Evolutionary conservation across 2,888 invertebrate species (phyloP).

Genomic region (Tinea trinotella): DNA sequence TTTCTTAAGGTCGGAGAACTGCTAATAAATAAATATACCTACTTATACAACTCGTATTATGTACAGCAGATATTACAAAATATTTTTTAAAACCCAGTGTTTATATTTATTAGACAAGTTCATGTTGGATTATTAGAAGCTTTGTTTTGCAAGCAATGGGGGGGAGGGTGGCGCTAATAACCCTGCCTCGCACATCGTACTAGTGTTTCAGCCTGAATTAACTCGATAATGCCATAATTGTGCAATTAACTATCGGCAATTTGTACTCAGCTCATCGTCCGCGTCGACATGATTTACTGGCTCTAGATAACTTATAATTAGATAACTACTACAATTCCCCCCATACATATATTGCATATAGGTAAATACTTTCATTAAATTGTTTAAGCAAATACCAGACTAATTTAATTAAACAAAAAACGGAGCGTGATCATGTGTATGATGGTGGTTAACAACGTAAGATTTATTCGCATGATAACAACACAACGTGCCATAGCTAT

Average conservation of each 20-base stretch:
- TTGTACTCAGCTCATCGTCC: conserved; percentile 35
- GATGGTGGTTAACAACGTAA: neutral
- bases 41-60: too few relatives aligned
- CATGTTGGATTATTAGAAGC: neutral
- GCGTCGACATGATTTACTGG: conserved; percentile 20
- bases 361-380: neutral
- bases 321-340: conserved; percentile 9
- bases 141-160: neutral
- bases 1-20: too few relatives aligned
- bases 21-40: too few relatives aligned
- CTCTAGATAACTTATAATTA: conserved; percentile 15
- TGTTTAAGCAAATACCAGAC: neutral
- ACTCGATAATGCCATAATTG: conserved; percentile 66
- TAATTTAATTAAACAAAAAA: conserved; percentile 3
- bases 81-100: too few relatives aligned
- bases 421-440: neutral
- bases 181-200: neutral
- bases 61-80: too few relatives aligned
- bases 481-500: conserved; percentile 27
- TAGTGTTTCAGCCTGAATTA: conserved; percentile 59
- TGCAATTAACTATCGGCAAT: conserved; percentile 59
- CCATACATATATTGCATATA: neutral
- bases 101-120: neutral
- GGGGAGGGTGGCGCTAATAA: conserved; percentile 6
- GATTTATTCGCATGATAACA: neutral